Evolutionary conservation across 2,113 vertebrate genomes (phyloP).

Genomic region (Ploceus nigricollis): DNA sequence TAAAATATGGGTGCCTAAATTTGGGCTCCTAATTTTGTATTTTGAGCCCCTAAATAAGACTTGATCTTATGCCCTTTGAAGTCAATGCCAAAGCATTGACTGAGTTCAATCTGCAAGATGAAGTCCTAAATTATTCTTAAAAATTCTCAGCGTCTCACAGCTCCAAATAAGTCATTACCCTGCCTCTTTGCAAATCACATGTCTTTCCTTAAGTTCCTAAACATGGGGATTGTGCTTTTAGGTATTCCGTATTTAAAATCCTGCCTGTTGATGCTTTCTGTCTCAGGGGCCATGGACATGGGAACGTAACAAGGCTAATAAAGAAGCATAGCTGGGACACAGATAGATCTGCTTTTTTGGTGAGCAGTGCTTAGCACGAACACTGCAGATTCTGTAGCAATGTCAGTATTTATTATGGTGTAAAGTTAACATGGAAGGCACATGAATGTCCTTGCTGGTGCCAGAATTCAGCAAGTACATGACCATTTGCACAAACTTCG

Average conservation of each 20-base stretch:
- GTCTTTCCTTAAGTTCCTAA: conserved; percentile 16
- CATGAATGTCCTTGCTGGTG: not conserved
- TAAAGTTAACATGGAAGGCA: conserved; percentile 6
- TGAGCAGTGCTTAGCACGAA: not conserved
- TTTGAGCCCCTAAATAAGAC: conserved; percentile 9
- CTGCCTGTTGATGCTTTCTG: not conserved
- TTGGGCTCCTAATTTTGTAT: conserved; percentile 25
- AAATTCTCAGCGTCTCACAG: not conserved
- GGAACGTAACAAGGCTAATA: not conserved
- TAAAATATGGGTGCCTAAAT: conserved; percentile 16
- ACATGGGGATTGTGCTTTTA: not conserved
- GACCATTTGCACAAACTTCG: conserved; percentile 36
- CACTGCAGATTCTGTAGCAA: not conserved
- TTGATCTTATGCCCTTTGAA: conserved; percentile 36
- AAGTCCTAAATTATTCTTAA: conserved; percentile 31
- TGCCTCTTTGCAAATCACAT: not conserved
- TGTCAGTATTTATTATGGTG: not conserved
- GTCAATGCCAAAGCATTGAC: conserved; percentile 9
- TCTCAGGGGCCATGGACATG: not conserved
- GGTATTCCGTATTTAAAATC: conserved; percentile 38
- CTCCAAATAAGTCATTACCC: not conserved
- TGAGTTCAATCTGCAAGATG: not conserved
- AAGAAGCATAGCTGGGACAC: not conserved
- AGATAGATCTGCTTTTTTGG: not conserved
- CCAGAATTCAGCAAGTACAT: conserved; percentile 38